Base-by-base conservation (phyloP, 2,888 invertebrate genomes). In the Heteromurus nitidus region DNA sequence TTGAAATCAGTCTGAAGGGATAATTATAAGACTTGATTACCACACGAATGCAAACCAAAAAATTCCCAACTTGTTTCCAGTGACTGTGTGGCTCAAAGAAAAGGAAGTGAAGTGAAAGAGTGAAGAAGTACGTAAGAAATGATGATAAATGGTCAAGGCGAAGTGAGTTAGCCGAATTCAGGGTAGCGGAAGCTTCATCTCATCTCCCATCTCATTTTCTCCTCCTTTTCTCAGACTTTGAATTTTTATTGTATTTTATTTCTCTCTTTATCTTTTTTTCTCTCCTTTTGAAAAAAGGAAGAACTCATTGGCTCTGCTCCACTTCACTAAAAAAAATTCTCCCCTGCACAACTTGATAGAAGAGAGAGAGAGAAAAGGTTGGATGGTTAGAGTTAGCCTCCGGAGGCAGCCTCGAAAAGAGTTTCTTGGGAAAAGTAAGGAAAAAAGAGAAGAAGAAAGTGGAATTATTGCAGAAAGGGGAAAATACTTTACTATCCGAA, bases 351-450 rank as follows among this genome's bases (percentile, higher is more conserved):
- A 47, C 47, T 47, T 47, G 47, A 47, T 47, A 47, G n/a, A 47
- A 47, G n/a, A 16, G n/a, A 5, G 47, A 47, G n/a, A 47, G n/a
- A 47, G 47, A 47, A 16, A 47, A 16, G 13, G 36, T 36, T 36
- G 36, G 7, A 36, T 36, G 13, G 36, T 13, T 26, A 55, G 24
- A 55, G 64, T n/a, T 64, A 64, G 74, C 74, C 74, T 74, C 74
- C n/a, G 74, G 74, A 64, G 74, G 62, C 47, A 74, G 36, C 36
- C 13, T 36, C 36, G 50, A 30, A 68, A 68, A 74, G 24, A 50
- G 44, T 53, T 74, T 64, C 53, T 31, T 53, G 26, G 62, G 44
- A 47, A 47, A 62, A 64, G 16, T 55, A 55, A 36, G 36, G 22
- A 22, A 18, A 69, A n/a, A n/a, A n/a, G n/a, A 68, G 31, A 36